Base-by-base conservation (phyloP, 1,140 invertebrate genomes). In the Agraylea sexmaculata region DNA sequence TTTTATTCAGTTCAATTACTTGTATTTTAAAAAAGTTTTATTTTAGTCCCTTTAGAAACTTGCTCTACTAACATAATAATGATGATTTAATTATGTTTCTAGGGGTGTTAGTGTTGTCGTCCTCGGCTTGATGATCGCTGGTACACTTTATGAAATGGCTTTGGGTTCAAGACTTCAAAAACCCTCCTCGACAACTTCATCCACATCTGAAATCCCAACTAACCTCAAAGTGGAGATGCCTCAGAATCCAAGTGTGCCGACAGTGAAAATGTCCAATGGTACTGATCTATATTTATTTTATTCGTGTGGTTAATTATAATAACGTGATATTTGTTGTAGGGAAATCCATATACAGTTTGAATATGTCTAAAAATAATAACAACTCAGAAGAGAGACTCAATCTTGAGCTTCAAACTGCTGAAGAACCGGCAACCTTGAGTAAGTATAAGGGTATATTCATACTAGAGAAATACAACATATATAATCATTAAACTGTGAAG, bases 331-430 rank as follows among this genome's bases (percentile, higher is more conserved):
- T n/a, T 22, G 15, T 47, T 43, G 32, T 22, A 67, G 64, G 64
- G 21, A 67, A 65, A 48, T 58, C 63, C 0, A 62, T 64, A 47
- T 67, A 67, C 64, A 68, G 57, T 51, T 67, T 56, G 39, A 70
- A 61, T 53, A 65, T 56, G 48, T 66, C 56, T 47, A 60, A 56
- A 17, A 58, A 52, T n/a, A 73, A 68, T 49, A 75, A 70, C 51
- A 75, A 69, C 43, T 74, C 75, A 15, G 74, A 75, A 45, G 75
- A 78, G 42, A 57, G 67, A 27, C 60, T 73, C 43, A 64, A 69
- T 45, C 57, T 64, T 2, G 69, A 71, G 42, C 56, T 66, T 1
- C 40, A 61, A 1, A 60, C 57, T n/a, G 58, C 64, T 0, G 61
- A 69, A 17, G 61, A 60, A 19, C 56, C 63, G 32, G 42, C 59